phyloP scores from a whole-genome alignment of 2,113 vertebrate genomes.

The Polypterus senegalus region DNA sequence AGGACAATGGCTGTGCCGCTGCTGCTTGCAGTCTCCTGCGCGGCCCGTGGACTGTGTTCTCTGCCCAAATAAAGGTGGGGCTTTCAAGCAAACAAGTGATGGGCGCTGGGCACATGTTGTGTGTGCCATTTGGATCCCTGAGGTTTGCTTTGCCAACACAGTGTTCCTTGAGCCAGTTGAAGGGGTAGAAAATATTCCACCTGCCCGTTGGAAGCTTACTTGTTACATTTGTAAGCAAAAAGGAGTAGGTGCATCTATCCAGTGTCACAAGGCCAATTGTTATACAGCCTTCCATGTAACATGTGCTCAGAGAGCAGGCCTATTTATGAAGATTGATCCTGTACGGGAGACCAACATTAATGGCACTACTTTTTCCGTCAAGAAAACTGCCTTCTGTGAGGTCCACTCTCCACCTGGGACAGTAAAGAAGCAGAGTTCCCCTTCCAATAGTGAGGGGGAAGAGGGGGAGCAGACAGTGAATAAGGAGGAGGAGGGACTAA shows the following conservation, averaged over 20 bases:
- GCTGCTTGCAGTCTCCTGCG: constrained; percentile 88
- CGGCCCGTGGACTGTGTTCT: constrained; percentile 86
- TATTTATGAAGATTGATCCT: constrained; percentile 97
- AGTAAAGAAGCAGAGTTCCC: constrained; percentile 26
- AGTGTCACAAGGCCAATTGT: constrained; percentile 95
- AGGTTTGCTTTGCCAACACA: constrained; percentile 94
- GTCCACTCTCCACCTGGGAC: constrained; percentile 65
- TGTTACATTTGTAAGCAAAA: constrained; percentile 95
- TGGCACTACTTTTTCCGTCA: constrained; percentile 85
- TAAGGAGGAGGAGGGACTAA: constrained; percentile 48
- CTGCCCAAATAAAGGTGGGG: constrained; percentile 88
- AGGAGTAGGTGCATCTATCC: constrained; percentile 82
- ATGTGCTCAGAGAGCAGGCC: constrained; percentile 81
- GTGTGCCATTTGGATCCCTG: constrained; percentile 96
- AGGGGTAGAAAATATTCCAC: constrained; percentile 81
- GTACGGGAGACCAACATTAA: constrained; percentile 83
- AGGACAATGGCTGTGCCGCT: constrained; percentile 95
- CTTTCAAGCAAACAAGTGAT: constrained; percentile 94
- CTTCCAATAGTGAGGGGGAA: constrained; percentile 22
- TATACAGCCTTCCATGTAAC: constrained; percentile 96
- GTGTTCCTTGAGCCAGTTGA: constrained; percentile 95
- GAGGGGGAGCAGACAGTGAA: constrained; percentile 46
- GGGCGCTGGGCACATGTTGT: constrained; percentile 92
- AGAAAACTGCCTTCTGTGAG: constrained; percentile 88
- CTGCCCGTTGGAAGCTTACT: constrained; percentile 87